phyloP scores from a whole-genome alignment of 2,888 invertebrate genomes.

The Tridacna gigas region DNA sequence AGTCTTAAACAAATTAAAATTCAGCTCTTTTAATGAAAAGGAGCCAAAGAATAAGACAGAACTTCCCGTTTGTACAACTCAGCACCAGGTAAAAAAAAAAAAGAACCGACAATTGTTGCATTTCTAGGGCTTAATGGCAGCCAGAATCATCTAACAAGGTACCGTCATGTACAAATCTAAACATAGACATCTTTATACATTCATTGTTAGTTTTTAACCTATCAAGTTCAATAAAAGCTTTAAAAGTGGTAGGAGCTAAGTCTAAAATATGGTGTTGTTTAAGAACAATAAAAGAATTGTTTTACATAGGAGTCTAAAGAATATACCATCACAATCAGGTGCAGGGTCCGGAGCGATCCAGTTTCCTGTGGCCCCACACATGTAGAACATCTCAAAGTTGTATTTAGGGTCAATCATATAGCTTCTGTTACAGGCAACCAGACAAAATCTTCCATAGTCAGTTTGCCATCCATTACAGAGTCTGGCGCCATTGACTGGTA shows the following conservation, averaged over 20 bases:
- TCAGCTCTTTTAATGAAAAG: too few relatives aligned
- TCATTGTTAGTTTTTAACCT: too few relatives aligned
- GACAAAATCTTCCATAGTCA: constrained; percentile 58
- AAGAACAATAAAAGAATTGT: background rate
- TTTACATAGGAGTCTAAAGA: background rate
- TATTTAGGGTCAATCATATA: constrained; percentile 38
- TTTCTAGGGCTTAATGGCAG: too few relatives aligned
- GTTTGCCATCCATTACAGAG: constrained; percentile 64
- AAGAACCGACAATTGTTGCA: too few relatives aligned
- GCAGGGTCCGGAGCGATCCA: constrained; percentile 49
- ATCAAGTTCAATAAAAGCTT: too few relatives aligned
- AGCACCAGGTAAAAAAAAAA: too few relatives aligned
- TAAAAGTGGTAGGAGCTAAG: background rate
- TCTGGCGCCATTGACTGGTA: constrained; percentile 53
- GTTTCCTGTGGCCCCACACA: constrained; percentile 61
- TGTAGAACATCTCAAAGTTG: constrained; percentile 37
- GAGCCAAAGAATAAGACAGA: too few relatives aligned
- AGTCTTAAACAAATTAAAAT: too few relatives aligned
- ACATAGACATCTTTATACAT: too few relatives aligned
- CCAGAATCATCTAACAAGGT: too few relatives aligned
- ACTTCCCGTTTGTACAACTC: too few relatives aligned
- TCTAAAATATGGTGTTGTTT: background rate
- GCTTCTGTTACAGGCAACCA: constrained; percentile 45
- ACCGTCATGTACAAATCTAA: too few relatives aligned
- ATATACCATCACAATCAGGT: constrained; percentile 41